A percentile compares a stretch with the other conserved stretches of the same genome.
These are phyloP conservation scores for Drosophila subsilvestris DNA, from an alignment of 2,888 invertebrate species.

Conservation along the genomic window DNA sequence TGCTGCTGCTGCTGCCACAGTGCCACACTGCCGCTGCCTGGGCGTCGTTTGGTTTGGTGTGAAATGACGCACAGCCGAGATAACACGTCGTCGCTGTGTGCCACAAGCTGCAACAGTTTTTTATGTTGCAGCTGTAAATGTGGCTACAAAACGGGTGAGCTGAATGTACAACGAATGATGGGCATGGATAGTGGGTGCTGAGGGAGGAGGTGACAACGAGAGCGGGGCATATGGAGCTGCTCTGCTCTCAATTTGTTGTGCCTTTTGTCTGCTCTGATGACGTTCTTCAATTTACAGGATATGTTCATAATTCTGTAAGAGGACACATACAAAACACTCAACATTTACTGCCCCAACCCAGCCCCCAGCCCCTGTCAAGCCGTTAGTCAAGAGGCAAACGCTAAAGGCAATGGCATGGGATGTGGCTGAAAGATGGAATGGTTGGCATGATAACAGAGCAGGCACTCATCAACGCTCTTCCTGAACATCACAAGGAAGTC, in stretches of 20 bases:
- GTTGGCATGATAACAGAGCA: conserved; percentile 25
- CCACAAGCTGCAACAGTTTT: conserved; percentile 70
- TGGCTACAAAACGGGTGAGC: conserved; percentile 10
- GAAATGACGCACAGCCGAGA: conserved; percentile 82
- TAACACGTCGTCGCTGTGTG: conserved; percentile 69
- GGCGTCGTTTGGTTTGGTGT: conserved; percentile 56
- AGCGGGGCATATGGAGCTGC: not conserved
- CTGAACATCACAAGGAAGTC: conserved; percentile 5
- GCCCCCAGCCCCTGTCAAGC: conserved; percentile 7
- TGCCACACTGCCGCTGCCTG: not conserved
- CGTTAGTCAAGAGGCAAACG: conserved; percentile 33
- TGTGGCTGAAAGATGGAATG: conserved; percentile 12
- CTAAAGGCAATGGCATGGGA: conserved; percentile 21
- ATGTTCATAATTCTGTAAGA: conserved; percentile 71
- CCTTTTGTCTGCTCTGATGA: conserved; percentile 72
- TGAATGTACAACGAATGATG: conserved; percentile 6
- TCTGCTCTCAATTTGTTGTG: conserved; percentile 74
- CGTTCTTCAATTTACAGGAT: conserved; percentile 75
- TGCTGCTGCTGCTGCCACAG: too few species aligned
- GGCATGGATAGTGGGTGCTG: not conserved
- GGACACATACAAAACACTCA: conserved; percentile 48
- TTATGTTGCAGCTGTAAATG: conserved; percentile 70
- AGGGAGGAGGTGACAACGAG: too few species aligned
- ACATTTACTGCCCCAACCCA: conserved; percentile 35
- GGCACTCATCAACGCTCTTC: conserved; percentile 35